phyloP scores from a whole-genome alignment of 1,140 invertebrate genomes.

The Danaus plexippus region DNA sequence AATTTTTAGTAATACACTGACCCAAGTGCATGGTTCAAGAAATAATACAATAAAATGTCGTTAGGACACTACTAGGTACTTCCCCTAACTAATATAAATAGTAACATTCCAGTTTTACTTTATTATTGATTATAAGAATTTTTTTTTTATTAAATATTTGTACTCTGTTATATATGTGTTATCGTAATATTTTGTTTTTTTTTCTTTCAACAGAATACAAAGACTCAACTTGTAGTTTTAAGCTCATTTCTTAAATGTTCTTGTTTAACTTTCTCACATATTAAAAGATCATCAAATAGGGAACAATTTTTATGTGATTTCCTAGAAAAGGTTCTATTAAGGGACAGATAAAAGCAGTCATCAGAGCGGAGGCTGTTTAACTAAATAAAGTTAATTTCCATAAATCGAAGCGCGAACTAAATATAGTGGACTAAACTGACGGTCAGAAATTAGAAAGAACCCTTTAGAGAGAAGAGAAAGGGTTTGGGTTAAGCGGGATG shows the following conservation, averaged over 20 bases:
- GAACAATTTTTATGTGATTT: constrained; percentile 14
- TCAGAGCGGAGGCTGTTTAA: constrained; percentile 11
- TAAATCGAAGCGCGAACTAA: constrained; percentile 58
- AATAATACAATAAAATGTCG: too few species aligned
- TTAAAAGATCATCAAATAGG: constrained; percentile 15
- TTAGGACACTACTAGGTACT: too few species aligned
- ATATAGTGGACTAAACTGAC: constrained; percentile 38
- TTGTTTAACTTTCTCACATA: constrained; percentile 7
- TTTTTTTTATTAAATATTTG: too few species aligned
- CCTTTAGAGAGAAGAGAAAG: constrained; percentile 4
- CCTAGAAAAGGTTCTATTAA: constrained; percentile 10
- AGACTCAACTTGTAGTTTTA: too few species aligned
- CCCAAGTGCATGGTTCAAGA: too few species aligned
- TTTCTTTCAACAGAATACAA: too few species aligned
- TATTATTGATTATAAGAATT: too few species aligned
- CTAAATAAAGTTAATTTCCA: constrained; percentile 41
- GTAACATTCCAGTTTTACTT: too few species aligned
- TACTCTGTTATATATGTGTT: too few species aligned
- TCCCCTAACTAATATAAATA: too few species aligned
- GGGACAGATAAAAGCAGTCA: constrained; percentile 13
- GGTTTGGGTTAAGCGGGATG: neutral
- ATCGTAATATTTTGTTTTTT: too few species aligned
- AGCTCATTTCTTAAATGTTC: neutral
- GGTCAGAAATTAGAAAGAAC: constrained; percentile 34
- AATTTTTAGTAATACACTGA: too few species aligned